phyloP scores from a whole-genome alignment of 2,797 vertebrate species.

The Sebastes steindachneri region DNA sequence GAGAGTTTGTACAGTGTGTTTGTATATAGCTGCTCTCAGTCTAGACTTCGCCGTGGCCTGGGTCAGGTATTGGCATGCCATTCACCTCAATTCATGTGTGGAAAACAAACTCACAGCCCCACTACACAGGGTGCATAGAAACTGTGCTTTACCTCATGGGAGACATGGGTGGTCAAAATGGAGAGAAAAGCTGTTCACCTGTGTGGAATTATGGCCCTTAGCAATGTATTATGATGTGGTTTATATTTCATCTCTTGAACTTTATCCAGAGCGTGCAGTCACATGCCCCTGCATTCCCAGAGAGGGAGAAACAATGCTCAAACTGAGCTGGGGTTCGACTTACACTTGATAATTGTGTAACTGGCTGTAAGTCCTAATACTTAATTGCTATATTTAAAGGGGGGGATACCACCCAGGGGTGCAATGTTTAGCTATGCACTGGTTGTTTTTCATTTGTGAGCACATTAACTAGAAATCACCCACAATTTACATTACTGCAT shows the following conservation, averaged over 20 bases:
- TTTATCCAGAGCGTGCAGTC: constrained; percentile 71
- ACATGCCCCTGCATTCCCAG: constrained; percentile 80
- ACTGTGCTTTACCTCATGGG: constrained; percentile 31
- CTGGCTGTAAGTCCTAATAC: constrained; percentile 33
- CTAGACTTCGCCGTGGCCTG: constrained; percentile 35
- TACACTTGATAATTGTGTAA: constrained; percentile 52
- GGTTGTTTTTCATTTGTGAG: not conserved
- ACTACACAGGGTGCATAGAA: constrained; percentile 22
- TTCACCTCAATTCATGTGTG: constrained; percentile 51
- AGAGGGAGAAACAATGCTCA: constrained; percentile 77
- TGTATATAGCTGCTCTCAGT: constrained; percentile 6
- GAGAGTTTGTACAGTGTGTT: constrained; percentile 9
- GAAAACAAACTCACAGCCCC: constrained; percentile 24
- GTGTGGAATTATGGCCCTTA: constrained; percentile 75
- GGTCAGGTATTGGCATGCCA: constrained; percentile 48
- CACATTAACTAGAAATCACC: not conserved
- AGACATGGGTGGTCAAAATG: constrained; percentile 78
- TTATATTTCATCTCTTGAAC: constrained; percentile 84
- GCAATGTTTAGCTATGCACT: not conserved
- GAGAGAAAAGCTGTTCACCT: constrained; percentile 74
- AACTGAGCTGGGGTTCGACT: constrained; percentile 67
- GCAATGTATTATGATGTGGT: constrained; percentile 82
- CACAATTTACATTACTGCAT: not conserved
- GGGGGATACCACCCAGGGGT: not conserved
- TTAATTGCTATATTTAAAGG: not conserved